Evolutionary conservation across 1,140 invertebrate genomes (phyloP), one percentile per base, ranked within the genome.

Genomic region (Pogonomyrmex californicus): DNA sequence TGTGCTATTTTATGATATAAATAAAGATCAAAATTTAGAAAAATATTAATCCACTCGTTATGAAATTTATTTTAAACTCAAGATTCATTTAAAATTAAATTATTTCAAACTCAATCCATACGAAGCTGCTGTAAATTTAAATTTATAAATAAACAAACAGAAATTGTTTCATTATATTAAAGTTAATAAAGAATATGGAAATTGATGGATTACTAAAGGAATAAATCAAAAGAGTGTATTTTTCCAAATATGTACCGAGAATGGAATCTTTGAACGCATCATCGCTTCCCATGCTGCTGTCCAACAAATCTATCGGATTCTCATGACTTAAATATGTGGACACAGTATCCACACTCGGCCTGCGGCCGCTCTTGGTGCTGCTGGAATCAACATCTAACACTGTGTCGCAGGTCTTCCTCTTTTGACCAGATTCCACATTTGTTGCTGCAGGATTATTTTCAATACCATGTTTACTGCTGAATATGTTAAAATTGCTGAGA

Each of bases 301-400:
- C 97, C 38, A 98, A 93, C 78, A 98, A 95, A 95, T 98, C 97
- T 83, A 97, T 96, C 17, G 97, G 96, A 95, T 97, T 98, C 93
- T 98, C 97, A 91, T 98, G 97, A 93, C 98, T 98, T 77, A 98
- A 96, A 95, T 98, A 98, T 0, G 98, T 98, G 77, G 98, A 98
- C 33, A 98, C 97, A 33, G 98, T 98, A 94, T 98, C 98, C 30
- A 98, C 97, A 93, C 97, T 98, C 36, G 97, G 97, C 60, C 97
- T 96, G 10, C 97, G 95, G 71, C 97, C 96, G 90, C 97, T 97
- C 93, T 97, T 97, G 87, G 97, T 97, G 92, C 97, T 97, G 86
- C 97, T 97, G 62, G 97, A 96, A 93, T 97, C 96, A 56, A 96
- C 96, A 92, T 97, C 97, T 76, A 97, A 91, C 62, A 96, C 94